phyloP scores from a whole-genome alignment of 1,140 invertebrate genomes.

The Grapholita molesta region DNA sequence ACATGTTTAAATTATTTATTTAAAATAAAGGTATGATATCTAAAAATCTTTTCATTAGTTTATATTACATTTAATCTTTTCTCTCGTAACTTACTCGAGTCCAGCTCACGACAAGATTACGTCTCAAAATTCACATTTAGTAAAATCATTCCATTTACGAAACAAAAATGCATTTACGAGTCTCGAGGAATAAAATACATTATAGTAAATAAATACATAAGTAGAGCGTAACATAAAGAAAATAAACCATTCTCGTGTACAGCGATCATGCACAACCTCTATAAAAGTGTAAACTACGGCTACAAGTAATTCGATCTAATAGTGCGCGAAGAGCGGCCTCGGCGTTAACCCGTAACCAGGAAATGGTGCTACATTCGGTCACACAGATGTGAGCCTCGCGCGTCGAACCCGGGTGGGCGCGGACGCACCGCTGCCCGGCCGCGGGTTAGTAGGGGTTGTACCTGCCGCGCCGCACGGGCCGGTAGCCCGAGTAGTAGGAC shows the following conservation, averaged over 20 bases:
- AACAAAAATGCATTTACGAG: neutral
- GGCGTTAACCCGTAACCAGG: neutral
- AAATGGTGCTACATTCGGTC: neutral
- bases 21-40: too few relatives aligned
- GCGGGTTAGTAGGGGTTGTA: conserved; percentile 66
- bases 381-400: neutral
- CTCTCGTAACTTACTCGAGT: too few relatives aligned
- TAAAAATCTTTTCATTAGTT: too few relatives aligned
- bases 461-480: conserved; percentile 85
- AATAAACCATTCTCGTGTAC: neutral
- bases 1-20: neutral
- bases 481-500: conserved; percentile 79
- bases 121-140: too few relatives aligned
- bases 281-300: neutral
- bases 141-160: too few relatives aligned
- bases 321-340: conserved; percentile 1
- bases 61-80: too few relatives aligned
- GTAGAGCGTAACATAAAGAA: conserved; percentile 2
- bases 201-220: conserved; percentile 1
- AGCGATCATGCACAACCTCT: conserved; percentile 3
- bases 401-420: neutral
- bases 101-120: too few relatives aligned
- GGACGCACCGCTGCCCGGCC: neutral
- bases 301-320: conserved; percentile 16
- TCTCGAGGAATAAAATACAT: neutral